Evolutionary conservation across 2,797 vertebrate species (phyloP).

Genomic region (Schizopygopsis malacanthus): DNA sequence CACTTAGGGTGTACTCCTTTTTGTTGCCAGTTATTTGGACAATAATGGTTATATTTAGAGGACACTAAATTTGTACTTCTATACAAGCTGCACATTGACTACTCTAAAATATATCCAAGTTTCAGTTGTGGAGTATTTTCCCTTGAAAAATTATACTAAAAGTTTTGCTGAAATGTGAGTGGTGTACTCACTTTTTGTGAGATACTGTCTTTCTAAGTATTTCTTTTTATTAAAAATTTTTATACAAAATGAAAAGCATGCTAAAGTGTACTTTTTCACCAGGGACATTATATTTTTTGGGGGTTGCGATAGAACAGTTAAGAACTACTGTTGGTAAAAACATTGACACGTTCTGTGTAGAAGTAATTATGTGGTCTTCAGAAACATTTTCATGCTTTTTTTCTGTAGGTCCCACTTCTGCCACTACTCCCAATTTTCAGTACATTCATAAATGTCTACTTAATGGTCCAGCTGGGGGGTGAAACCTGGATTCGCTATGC

Average conservation of each 20-base stretch:
- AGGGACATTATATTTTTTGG: neutral
- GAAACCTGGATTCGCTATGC: slow-evolving; percentile 74
- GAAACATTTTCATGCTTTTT: neutral
- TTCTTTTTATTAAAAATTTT: neutral
- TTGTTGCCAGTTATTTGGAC: too few species aligned
- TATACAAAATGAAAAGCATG: neutral
- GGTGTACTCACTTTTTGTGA: too few species aligned
- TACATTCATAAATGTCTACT: slow-evolving; percentile 71
- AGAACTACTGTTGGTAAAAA: neutral
- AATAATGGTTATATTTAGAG: too few species aligned
- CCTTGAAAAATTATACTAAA: too few species aligned
- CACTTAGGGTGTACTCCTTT: too few species aligned
- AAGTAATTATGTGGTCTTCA: neutral
- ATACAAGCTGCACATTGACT: too few species aligned
- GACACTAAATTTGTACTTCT: too few species aligned
- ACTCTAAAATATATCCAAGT: too few species aligned
- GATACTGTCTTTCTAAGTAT: neutral
- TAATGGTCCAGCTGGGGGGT: slow-evolving; percentile 70
- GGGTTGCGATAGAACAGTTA: too few species aligned
- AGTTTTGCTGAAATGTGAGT: too few species aligned
- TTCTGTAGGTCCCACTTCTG: slow-evolving; percentile 74
- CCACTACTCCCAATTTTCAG: slow-evolving; percentile 76
- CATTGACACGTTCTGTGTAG: neutral
- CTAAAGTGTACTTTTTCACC: neutral
- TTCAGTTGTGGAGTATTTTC: too few species aligned